phyloP scores from a whole-genome alignment of 1,140 invertebrate genomes.

The Melitaea cinxia region DNA sequence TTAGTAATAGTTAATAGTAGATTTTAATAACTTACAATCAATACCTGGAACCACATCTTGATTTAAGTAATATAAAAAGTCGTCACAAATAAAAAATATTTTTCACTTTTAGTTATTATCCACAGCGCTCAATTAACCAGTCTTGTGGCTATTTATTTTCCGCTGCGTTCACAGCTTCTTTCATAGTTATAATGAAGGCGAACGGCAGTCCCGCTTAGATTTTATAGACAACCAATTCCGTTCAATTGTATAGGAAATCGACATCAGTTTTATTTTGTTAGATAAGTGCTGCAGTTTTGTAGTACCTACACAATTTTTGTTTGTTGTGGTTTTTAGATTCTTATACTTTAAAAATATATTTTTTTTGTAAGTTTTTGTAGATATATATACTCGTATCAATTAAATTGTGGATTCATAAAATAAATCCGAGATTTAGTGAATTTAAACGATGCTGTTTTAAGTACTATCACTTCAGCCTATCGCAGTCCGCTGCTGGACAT shows the following conservation, averaged over 20 bases:
- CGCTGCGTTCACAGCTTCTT: conserved; percentile 44
- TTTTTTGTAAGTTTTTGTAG: too few species aligned
- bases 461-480: too few species aligned
- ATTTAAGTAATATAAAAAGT: conserved; percentile 11
- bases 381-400: too few species aligned
- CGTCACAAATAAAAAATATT: conserved; percentile 11
- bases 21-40: conserved; percentile 15
- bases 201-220: conserved; percentile 49
- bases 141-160: neutral
- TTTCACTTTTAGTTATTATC: conserved; percentile 17
- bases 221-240: conserved; percentile 66
- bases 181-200: conserved; percentile 59
- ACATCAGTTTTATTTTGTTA: conserved; percentile 63
- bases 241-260: conserved; percentile 59
- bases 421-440: too few species aligned
- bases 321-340: neutral
- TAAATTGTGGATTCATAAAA: too few species aligned
- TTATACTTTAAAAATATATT: neutral
- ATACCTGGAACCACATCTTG: conserved; percentile 27
- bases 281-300: conserved; percentile 55
- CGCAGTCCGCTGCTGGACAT: too few species aligned
- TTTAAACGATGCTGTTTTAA: too few species aligned
- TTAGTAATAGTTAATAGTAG: neutral
- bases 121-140: conserved; percentile 17
- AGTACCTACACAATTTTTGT: too few species aligned